Evolutionary conservation across 1,140 invertebrate species (phyloP).

Genomic region (Drosophila guanche): DNA sequence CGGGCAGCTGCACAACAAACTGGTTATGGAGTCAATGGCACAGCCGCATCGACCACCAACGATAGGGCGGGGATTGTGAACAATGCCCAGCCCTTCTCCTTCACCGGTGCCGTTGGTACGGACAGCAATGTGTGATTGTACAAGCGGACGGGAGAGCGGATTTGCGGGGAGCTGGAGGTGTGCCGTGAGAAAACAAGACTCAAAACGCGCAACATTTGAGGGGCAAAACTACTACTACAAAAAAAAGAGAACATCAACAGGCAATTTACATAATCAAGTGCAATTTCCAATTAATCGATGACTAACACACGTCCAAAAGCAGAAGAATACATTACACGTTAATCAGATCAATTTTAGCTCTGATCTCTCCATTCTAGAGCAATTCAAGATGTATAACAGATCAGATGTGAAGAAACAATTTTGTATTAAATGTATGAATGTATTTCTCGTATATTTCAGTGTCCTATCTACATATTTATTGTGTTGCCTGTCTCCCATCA

Average conservation of each 20-base stretch:
- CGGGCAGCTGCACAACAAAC: constrained; percentile 86
- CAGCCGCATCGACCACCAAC: constrained; percentile 70
- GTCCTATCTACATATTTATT: constrained; percentile 32
- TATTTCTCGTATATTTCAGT: constrained; percentile 49
- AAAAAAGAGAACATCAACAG: constrained; percentile 38
- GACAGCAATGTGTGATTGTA: constrained; percentile 87
- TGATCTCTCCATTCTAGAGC: constrained; percentile 62
- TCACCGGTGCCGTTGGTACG: constrained; percentile 86
- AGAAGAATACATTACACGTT: constrained; percentile 1
- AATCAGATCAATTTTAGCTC: constrained; percentile 27
- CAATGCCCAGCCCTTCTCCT: constrained; percentile 90
- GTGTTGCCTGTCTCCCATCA: constrained; percentile 70
- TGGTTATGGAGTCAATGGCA: constrained; percentile 50
- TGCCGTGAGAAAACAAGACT: constrained; percentile 78
- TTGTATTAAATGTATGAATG: constrained; percentile 36
- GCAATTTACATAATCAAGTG: constrained; percentile 53
- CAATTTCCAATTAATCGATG: constrained; percentile 52
- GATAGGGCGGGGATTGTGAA: constrained; percentile 88
- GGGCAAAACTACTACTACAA: constrained; percentile 42
- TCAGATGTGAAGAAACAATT: constrained; percentile 13
- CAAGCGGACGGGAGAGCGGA: constrained; percentile 13
- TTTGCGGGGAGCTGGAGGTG: constrained; percentile 21
- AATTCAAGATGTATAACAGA: constrained; percentile 15
- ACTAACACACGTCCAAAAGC: constrained; percentile 16
- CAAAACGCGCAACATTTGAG: constrained; percentile 70